Evolutionary conservation across 2,113 vertebrate species (phyloP).

Genomic region (Promerops cafer): DNA sequence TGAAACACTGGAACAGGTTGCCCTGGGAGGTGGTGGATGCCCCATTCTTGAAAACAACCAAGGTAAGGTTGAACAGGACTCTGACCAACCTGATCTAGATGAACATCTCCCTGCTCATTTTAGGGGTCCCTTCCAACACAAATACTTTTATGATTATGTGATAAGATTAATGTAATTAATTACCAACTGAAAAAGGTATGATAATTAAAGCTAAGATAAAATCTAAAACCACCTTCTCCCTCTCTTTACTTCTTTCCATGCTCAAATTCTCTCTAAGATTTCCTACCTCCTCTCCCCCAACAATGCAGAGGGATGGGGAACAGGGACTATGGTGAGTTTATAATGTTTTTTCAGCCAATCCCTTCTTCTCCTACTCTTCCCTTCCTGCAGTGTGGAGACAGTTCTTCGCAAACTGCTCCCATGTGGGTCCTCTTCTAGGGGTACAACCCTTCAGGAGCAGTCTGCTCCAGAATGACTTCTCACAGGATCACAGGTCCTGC

Average conservation of each 20-base stretch:
- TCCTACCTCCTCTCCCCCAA: rapidly evolving
- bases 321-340: background rate
- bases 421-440: too few species aligned
- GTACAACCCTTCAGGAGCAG: background rate
- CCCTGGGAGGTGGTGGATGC: background rate
- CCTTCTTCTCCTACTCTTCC: background rate
- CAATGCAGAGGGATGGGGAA: rapidly evolving
- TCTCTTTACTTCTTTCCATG: background rate
- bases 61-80: background rate
- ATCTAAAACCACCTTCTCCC: background rate
- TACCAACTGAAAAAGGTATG: background rate
- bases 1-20: background rate
- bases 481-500: background rate
- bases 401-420: background rate
- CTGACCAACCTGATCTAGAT: background rate
- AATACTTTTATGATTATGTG: background rate
- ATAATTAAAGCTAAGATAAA: background rate
- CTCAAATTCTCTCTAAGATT: background rate
- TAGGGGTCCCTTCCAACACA: background rate
- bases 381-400: background rate
- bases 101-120: background rate
- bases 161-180: background rate
- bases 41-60: background rate
- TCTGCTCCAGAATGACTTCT: background rate
- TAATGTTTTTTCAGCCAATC: background rate